These are phyloP conservation scores for Liopterus haemorrhoidalis DNA, from an alignment of 2,888 invertebrate species.

Conservation along the genomic window DNA sequence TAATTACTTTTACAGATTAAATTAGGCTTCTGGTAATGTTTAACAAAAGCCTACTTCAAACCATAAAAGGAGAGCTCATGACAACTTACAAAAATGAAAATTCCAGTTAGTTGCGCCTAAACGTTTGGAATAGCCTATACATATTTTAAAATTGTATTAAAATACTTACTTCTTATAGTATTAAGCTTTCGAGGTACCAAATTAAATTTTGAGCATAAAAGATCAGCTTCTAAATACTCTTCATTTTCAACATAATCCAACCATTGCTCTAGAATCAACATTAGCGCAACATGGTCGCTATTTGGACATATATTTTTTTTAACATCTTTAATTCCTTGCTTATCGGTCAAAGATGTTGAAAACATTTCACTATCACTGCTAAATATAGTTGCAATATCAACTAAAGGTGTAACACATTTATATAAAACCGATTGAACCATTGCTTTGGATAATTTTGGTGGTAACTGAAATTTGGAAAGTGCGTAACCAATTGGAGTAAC, in stretches of 20 bases:
- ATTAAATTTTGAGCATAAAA: slow-evolving; percentile 46
- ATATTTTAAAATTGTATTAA: slow-evolving; percentile 27
- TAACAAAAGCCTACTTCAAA: too few relatives aligned
- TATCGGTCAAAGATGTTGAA: slow-evolving; percentile 46
- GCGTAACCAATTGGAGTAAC: slow-evolving; percentile 58
- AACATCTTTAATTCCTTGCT: slow-evolving; percentile 48
- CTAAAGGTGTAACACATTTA: slow-evolving; percentile 50
- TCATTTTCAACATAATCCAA: slow-evolving; percentile 39
- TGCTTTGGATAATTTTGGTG: slow-evolving; percentile 57
- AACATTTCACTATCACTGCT: slow-evolving; percentile 53
- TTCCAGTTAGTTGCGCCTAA: too few relatives aligned
- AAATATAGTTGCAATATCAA: slow-evolving; percentile 47
- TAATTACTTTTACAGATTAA: too few relatives aligned
- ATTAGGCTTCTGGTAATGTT: background rate
- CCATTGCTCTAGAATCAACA: slow-evolving; percentile 53
- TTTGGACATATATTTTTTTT: slow-evolving; percentile 50
- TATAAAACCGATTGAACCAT: slow-evolving; percentile 55
- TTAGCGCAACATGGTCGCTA: slow-evolving; percentile 60
- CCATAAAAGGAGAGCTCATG: too few relatives aligned
- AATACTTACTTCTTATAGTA: slow-evolving; percentile 49
- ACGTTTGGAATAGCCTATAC: too few relatives aligned
- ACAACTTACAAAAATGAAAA: too few relatives aligned
- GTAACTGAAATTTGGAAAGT: slow-evolving; percentile 51
- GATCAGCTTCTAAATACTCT: slow-evolving; percentile 36
- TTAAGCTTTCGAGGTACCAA: slow-evolving; percentile 50